These are phyloP conservation scores for Agrotis ipsilon DNA, from an alignment of 2,888 invertebrate species.

Conservation along the genomic window DNA sequence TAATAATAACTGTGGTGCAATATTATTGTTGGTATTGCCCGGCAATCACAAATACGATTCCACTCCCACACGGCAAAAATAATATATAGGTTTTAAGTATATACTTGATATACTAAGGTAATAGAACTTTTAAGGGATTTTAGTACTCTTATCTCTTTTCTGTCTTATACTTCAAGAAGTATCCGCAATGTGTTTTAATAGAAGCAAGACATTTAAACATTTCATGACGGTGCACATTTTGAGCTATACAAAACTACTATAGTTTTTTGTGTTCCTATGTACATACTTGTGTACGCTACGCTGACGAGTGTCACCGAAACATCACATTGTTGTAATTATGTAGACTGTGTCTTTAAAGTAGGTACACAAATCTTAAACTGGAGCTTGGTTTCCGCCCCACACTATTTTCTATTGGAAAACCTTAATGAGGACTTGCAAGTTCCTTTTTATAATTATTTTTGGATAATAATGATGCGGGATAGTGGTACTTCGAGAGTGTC, in stretches of 20 bases:
- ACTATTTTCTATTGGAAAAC: constrained; percentile 9
- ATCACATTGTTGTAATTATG: constrained; percentile 37
- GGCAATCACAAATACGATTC: too few relatives aligned
- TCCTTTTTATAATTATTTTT: background rate
- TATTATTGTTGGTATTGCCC: too few relatives aligned
- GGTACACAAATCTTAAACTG: constrained; percentile 22
- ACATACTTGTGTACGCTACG: constrained; percentile 20
- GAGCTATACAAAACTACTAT: background rate
- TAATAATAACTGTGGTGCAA: background rate
- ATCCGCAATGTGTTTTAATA: background rate
- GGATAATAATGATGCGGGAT: background rate
- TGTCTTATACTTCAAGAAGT: background rate
- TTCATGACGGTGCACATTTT: constrained; percentile 19
- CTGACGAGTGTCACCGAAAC: constrained; percentile 4
- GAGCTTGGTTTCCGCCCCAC: constrained; percentile 33
- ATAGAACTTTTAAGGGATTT: background rate
- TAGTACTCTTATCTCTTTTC: background rate
- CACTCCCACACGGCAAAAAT: too few relatives aligned
- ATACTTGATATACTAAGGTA: too few relatives aligned
- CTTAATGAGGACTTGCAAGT: background rate
- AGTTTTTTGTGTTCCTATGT: constrained; percentile 11
- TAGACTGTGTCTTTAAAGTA: constrained; percentile 26
- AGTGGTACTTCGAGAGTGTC: too few relatives aligned
- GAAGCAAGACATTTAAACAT: background rate
- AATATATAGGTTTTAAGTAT: too few relatives aligned